These are phyloP conservation scores for Formicarius rufipectus DNA, from an alignment of 2,113 vertebrate genomes.

Conservation along the genomic window DNA sequence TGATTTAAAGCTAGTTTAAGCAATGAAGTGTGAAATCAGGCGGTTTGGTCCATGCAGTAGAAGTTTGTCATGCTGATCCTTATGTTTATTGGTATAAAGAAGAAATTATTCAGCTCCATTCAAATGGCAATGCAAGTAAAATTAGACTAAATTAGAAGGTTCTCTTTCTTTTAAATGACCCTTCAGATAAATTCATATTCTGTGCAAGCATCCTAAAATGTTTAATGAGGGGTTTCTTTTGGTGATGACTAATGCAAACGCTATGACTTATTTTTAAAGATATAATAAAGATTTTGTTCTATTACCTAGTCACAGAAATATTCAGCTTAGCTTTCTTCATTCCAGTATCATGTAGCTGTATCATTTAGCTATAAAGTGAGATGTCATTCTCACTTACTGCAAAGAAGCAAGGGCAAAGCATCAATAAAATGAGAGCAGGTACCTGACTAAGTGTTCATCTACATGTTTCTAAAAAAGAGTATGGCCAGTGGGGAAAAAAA, in stretches of 20 bases:
- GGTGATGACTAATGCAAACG: constrained; percentile 1
- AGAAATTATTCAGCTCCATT: neutral
- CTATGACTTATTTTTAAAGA: constrained; percentile 19
- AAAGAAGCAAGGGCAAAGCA: neutral
- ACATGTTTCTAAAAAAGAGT: neutral
- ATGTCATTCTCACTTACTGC: neutral
- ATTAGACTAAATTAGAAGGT: neutral
- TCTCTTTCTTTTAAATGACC: neutral
- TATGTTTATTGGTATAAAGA: neutral
- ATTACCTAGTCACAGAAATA: neutral
- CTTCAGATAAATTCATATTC: neutral
- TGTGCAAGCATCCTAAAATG: neutral
- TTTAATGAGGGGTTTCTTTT: neutral
- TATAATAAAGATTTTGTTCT: neutral
- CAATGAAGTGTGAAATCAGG: neutral
- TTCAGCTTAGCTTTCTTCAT: constrained; percentile 8
- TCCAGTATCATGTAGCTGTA: neutral
- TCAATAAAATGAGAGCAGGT: neutral
- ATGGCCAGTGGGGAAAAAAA: neutral
- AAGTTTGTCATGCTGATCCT: neutral
- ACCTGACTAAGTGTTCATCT: neutral
- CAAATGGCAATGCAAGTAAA: neutral
- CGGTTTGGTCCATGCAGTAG: neutral
- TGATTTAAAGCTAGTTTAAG: neutral
- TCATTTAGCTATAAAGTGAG: neutral